Base-by-base conservation (phyloP, 2,797 vertebrate genomes). In the Sebastes goodei region DNA sequence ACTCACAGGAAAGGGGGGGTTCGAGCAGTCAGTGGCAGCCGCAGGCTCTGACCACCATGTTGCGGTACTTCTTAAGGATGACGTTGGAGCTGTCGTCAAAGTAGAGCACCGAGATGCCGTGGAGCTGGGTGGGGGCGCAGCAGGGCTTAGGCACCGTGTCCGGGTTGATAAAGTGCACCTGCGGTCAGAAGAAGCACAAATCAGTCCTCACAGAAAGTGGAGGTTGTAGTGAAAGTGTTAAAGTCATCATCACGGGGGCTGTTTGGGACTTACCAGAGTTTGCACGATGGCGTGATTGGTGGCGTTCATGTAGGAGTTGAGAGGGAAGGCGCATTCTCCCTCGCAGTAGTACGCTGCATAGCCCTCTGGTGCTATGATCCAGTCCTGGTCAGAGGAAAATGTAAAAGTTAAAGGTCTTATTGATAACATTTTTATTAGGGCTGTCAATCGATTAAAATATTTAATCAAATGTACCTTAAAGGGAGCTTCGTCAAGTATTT, bases 81-180 rank as follows among this genome's bases (percentile, higher is more conserved):
- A 99, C 99, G 0, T 99, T 99, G 93, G 99, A 99, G 93, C 97
- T 99, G 96, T 99, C 99, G 5, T 99, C 98, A 1, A 99, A 99
- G 89, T 99, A 99, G 77, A 99, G 98, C 66, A 99, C 99, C 0
- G 99, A 99, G 93, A 99, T 99, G 90, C 98, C 97, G 0, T 99
- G 98, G 84, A 99, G 97, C 94, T 99, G 98, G 1, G 99, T 99
- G 1, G 99, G 99, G 32, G 99, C 97, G 0, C 99, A 99, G 96
- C 99, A 99, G 49, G 99, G 98, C 86, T 98, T 99, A 61, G 98
- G 99, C 75, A 99, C 98, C 0, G 97, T 97, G 25, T 97, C 97
- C 0, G 98, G 98, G 95, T 98, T 99, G 94, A 99, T 99, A 83
- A 99, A 99, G 93, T 99, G 99, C 76, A 99, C 99, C 99, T 99